Conservation (phyloP, 2,888 invertebrate species). For the Drosophila cognata region DNA sequence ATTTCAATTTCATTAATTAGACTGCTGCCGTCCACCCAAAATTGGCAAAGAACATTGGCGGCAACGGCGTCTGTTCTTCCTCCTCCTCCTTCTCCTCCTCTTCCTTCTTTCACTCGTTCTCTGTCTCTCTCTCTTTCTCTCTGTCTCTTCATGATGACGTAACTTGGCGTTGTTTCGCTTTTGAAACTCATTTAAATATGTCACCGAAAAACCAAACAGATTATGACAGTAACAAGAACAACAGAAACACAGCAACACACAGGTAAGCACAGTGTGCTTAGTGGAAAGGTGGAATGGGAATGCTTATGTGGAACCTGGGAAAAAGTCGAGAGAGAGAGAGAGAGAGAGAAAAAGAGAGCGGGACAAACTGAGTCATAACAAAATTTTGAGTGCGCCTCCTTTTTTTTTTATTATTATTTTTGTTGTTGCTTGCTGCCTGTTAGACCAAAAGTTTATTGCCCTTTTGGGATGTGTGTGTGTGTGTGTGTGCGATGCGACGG, state of each 20-base stretch:
- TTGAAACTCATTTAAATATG: slow-evolving; percentile 63
- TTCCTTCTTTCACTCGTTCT: neutral
- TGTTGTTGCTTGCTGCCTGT: slow-evolving; percentile 54
- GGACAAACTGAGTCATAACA: slow-evolving; percentile 59
- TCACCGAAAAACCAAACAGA: slow-evolving; percentile 58
- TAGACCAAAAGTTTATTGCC: slow-evolving; percentile 75
- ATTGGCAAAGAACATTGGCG: slow-evolving; percentile 59
- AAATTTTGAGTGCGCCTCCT: slow-evolving; percentile 53
- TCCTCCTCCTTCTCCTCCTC: too few species aligned
- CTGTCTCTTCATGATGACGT: slow-evolving; percentile 61
- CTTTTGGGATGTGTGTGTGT: slow-evolving; percentile 54
- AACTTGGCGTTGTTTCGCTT: slow-evolving; percentile 56
- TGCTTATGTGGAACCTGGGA: slow-evolving; percentile 21
- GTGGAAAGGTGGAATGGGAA: slow-evolving; percentile 20
- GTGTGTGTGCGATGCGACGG: neutral
- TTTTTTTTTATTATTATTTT: slow-evolving; percentile 54
- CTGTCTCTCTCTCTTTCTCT: neutral
- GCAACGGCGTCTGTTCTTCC: slow-evolving; percentile 23
- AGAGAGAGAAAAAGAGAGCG: slow-evolving; percentile 13
- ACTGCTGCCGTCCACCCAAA: slow-evolving; percentile 42
- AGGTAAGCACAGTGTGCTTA: slow-evolving; percentile 22
- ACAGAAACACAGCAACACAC: slow-evolving; percentile 21
- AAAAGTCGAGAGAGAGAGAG: slow-evolving; percentile 10
- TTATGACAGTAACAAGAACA: slow-evolving; percentile 44
- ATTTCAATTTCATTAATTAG: slow-evolving; percentile 71